A percentile compares a stretch with the other conserved stretches of the same genome.
phyloP scores from a whole-genome alignment of 2,888 invertebrate species.

The Drosophila phalerata region DNA sequence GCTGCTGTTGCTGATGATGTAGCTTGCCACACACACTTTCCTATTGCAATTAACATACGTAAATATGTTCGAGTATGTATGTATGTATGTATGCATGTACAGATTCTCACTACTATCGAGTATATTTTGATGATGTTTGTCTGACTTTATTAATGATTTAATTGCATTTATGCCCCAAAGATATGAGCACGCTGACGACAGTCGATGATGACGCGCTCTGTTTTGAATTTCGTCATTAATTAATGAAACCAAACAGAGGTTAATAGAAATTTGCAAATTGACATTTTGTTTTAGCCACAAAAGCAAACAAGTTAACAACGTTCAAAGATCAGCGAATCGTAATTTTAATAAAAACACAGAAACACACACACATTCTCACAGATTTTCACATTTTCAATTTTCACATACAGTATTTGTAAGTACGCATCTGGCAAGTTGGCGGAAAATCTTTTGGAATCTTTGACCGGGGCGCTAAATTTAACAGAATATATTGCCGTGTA shows the following conservation, averaged over 20 bases:
- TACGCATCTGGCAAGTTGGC: constrained; percentile 52
- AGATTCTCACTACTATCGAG: constrained; percentile 38
- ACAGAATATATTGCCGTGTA: constrained; percentile 62
- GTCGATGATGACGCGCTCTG: constrained; percentile 54
- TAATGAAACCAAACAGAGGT: constrained; percentile 72
- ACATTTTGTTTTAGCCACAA: constrained; percentile 47
- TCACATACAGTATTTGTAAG: constrained; percentile 20
- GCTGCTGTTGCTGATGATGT: constrained; percentile 26
- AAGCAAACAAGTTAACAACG: constrained; percentile 32
- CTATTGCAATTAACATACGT: constrained; percentile 64
- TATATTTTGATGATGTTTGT: constrained; percentile 70
- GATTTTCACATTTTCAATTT: constrained; percentile 1
- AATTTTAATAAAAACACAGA: constrained; percentile 18
- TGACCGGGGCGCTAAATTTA: constrained; percentile 71
- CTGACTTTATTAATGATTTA: constrained; percentile 78
- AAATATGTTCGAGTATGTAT: constrained; percentile 14
- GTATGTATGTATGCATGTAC: constrained; percentile 12
- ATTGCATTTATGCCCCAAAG: constrained; percentile 74
- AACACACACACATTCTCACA: constrained; percentile 7
- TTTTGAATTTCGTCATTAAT: constrained; percentile 74
- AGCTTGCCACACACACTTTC: constrained; percentile 64
- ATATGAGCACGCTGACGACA: constrained; percentile 72
- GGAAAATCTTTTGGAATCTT: constrained; percentile 45
- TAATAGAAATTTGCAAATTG: constrained; percentile 68
- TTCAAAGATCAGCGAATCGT: constrained; percentile 37